phyloP scores from a whole-genome alignment of 37 sponge, comb jelly and placozoan species.

The Ianthella basta region DNA sequence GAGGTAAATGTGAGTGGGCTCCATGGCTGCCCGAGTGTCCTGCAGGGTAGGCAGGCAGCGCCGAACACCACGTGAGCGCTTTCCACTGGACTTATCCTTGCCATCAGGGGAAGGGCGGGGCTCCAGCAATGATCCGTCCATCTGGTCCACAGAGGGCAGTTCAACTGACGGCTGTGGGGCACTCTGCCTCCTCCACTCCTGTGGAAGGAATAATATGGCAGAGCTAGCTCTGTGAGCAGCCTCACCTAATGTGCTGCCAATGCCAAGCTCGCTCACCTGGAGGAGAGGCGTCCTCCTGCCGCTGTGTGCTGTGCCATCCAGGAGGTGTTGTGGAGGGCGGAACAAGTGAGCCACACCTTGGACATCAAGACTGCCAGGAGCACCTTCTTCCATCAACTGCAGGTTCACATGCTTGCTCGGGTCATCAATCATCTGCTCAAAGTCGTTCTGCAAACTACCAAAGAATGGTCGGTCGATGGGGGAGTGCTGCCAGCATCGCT shows the following conservation, averaged over 20 bases:
- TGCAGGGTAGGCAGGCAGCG: conserved; percentile 16
- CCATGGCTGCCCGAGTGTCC: neutral
- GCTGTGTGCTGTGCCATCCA: conserved; percentile 11
- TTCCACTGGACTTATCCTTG: neutral
- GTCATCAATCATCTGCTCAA: conserved; percentile 24
- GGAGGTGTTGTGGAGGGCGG: conserved; percentile 12
- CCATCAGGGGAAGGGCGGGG: neutral
- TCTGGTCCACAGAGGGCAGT: neutral
- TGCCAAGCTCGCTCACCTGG: neutral
- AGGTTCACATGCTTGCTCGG: neutral
- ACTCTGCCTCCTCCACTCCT: too few species aligned
- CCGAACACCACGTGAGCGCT: neutral
- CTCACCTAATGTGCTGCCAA: too few species aligned
- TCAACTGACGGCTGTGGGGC: neutral
- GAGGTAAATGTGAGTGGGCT: neutral
- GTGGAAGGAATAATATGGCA: too few species aligned
- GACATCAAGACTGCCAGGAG: neutral
- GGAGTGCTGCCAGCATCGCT: conserved; percentile 72
- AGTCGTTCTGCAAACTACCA: neutral
- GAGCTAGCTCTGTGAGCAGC: too few species aligned
- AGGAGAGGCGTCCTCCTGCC: conserved; percentile 18
- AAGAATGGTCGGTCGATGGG: conserved; percentile 63
- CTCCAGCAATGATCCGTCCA: neutral
- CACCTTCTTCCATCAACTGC: neutral
- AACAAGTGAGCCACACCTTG: conserved; percentile 15